Base-by-base conservation (phyloP, 2,888 invertebrate genomes). In the Arctia plantaginis region DNA sequence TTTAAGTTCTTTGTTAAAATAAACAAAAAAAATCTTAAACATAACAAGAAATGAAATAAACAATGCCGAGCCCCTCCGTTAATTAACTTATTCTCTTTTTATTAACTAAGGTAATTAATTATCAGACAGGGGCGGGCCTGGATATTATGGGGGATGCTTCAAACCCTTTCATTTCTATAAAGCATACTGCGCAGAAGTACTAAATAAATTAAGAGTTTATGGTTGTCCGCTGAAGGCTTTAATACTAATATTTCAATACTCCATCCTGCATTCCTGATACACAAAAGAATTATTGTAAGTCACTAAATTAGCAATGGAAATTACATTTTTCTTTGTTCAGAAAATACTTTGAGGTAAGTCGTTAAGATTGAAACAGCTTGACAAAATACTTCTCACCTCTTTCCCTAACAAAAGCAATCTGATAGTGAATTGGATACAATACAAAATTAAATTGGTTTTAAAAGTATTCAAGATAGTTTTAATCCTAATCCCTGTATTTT, bases 51-150 rank as follows among this genome's bases (percentile, higher is more conserved):
- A 23, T 64, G 64, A 65, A 64, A 64, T 44, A 74, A 67, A 64
- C 35, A 62, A 35, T 62, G 66, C 30, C 33, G 30, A 47, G 30
- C 51, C 47, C 71, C 59, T 27, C 47, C 67, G 30, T 67, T 74
- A 74, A 66, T 70, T 69, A 35, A 74, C 55, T 66, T 47, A 65
- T 65, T 55, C 59, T 30, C 30, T 59, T 69, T 69, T 69, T 69
- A 72, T 72, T 72, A 62, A 47, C 44, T 27, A 47, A 67, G 30
- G 68, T 62, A 73, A 73, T 73, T 73, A 73, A 73, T 73, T 73
- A 68, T 35, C 33, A 73, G 59, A 62, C 33, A 73, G 72, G 59
- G 72, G 72, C 68, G 72, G 72, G 51, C 68, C 64, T 41, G 59
- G 68, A 73, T 68, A 73, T 68, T 67, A 68, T 55, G 72, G 64